Evolutionary conservation across 2,888 invertebrate species (phyloP), one percentile per base, ranked within the genome.

Genomic region (Lacanobia oleracea): DNA sequence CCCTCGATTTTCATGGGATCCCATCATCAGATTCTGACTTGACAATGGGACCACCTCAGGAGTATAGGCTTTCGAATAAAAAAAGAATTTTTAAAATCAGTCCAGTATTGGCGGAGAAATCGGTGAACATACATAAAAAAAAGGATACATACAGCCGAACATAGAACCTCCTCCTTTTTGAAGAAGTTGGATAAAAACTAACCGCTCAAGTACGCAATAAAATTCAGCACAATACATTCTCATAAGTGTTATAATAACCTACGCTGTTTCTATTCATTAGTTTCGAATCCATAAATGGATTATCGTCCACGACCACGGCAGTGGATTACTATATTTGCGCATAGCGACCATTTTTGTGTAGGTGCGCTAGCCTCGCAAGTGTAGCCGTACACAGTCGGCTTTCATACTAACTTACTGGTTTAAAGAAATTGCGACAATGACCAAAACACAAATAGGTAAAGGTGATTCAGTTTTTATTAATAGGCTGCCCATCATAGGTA

Each of bases 321-420:
- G 43, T 50, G 37, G 50, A 59, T 79, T 27, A 62, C 57, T 66
- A 48, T 59, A 72, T 66, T 48, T 27, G 53, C 4, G 54, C 67
- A 48, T 48, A 54, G 51, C 21, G 51, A 27, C 76, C 8, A 67
- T 50, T 62, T 79, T 61, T 50, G 37, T 37, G 75, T 68, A 18
- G 56, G 67, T 21, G 63, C 21, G 21, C 5, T 5, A 53, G n/a
- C n/a, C n/a, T n/a, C 40, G 23, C 64, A 79, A 18, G 63, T 64
- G 63, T 50, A 61, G 67, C 57, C 56, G 16, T 56, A 72, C 3
- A n/a, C n/a, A n/a, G n/a, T n/a, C n/a, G 51, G 54, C 23, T 59
- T 76, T 56, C n/a, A 8, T 61, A 64, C 6, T 18, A 4, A 8
- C 10, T 16, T 43, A 37, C n/a, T 56, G 33, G 5, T n/a, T 53